Conservation (phyloP, 2,797 vertebrate species). For the Esox lucius region DNA sequence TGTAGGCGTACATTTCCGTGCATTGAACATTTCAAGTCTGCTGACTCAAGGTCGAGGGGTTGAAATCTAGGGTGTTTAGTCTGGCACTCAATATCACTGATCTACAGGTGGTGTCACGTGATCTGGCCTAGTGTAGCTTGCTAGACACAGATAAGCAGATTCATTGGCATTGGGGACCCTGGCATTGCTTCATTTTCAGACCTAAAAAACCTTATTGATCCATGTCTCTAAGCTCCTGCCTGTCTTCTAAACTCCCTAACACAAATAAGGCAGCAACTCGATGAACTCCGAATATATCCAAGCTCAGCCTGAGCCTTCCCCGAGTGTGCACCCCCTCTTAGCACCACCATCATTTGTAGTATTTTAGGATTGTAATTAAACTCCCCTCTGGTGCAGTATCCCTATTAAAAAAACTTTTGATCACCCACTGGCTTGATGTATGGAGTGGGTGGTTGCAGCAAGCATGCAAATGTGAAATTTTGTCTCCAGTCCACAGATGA, state of each 20-base stretch:
- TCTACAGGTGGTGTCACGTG: conserved; percentile 64
- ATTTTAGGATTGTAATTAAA: conserved; percentile 72
- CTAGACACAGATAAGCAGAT: conserved; percentile 75
- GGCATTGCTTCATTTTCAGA: conserved; percentile 72
- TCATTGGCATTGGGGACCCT: conserved; percentile 72
- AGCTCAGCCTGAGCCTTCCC: not conserved
- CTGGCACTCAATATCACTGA: conserved; percentile 56
- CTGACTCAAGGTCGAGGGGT: conserved; percentile 49
- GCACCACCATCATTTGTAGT: conserved; percentile 61
- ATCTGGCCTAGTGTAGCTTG: conserved; percentile 57
- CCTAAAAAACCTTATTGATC: conserved; percentile 77
- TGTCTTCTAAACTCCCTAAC: conserved; percentile 63
- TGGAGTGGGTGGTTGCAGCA: conserved; percentile 64
- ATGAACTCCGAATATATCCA: conserved; percentile 30
- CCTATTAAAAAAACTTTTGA: conserved; percentile 67
- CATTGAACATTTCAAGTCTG: not conserved
- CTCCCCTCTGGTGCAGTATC: conserved; percentile 53
- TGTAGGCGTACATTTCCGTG: not conserved
- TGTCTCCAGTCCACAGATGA: conserved; percentile 54
- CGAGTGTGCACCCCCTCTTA: not conserved
- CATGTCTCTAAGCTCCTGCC: conserved; percentile 50
- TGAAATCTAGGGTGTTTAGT: conserved; percentile 43
- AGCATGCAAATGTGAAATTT: conserved; percentile 64
- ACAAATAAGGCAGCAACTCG: conserved; percentile 63
- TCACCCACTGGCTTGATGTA: conserved; percentile 59